Evolutionary conservation across 2,113 vertebrate genomes (phyloP), one percentile per base, ranked within the genome.

Genomic region (Indicator maculatus): DNA sequence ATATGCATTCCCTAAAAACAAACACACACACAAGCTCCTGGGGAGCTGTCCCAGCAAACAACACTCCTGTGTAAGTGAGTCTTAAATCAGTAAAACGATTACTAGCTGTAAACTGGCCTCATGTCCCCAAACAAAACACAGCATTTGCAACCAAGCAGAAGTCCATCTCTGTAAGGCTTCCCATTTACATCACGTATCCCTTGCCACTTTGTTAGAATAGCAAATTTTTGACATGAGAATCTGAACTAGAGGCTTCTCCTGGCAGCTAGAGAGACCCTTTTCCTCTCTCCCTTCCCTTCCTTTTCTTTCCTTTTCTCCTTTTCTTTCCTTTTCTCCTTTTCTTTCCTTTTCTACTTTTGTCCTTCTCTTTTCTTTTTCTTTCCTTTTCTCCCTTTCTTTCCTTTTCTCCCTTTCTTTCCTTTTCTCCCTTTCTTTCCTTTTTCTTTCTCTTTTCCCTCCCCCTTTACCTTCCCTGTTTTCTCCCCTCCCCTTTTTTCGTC

Each of bases 301-400:
- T 41, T 13, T 14, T 3, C 24, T 16, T 6, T 2, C 12, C 5
- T 26, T 18, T 14, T 55, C 28, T 23, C 52, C 52, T 6, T 64
- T 16, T 20, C 11, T 8, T 20, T 12, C 13, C 8, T 13, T n/a
- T n/a, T n/a, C n/a, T 5, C 17, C 1, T 24, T 3, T 16, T 8
- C 12, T 6, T 20, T 10, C 8, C 7, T 8, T 18, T 30, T 8
- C 15, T 3, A 9, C 3, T 6, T 11, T 11, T 4, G 4, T 7
- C 4, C 3, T 9, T 12, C 5, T 9, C 20, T 28, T 9, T 11
- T 10, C 13, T 21, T 16, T 11, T 6, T 10, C 8, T 4, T 8
- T 3, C 12, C 3, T 6, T 11, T 11, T 4, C 4, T 7, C 4
- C 3, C 8, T 12, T 6, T 9, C 20, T 28, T 9, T 11, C 12